These are phyloP conservation scores for Pao palembangensis DNA, from an alignment of 2,113 vertebrate species.

Conservation along the genomic window DNA sequence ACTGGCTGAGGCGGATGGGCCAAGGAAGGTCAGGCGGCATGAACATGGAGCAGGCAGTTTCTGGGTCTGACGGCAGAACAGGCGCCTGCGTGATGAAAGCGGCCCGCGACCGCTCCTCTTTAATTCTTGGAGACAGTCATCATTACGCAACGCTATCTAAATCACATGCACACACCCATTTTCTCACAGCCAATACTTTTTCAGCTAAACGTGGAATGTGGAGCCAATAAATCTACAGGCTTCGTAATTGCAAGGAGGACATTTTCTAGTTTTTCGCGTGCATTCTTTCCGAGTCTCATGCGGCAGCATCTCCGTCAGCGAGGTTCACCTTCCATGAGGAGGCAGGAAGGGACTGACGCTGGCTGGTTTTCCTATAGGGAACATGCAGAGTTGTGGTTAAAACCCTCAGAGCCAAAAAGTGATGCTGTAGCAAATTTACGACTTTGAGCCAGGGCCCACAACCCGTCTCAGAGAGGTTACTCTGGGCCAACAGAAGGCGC, in stretches of 20 bases:
- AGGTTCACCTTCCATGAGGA: slow-evolving; percentile 47
- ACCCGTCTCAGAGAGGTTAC: slow-evolving; percentile 28
- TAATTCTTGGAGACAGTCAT: slow-evolving; percentile 62
- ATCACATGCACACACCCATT: slow-evolving; percentile 45
- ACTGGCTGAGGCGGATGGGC: slow-evolving; percentile 4
- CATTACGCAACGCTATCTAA: slow-evolving; percentile 56
- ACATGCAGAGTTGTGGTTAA: slow-evolving; percentile 45
- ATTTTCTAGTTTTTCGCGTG: slow-evolving; percentile 28
- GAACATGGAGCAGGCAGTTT: slow-evolving; percentile 47
- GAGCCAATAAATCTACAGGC: slow-evolving; percentile 59
- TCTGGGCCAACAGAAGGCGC: slow-evolving; percentile 29
- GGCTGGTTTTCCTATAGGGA: slow-evolving; percentile 48
- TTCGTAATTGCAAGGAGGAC: slow-evolving; percentile 64
- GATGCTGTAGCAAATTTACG: slow-evolving; percentile 42
- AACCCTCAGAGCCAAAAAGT: slow-evolving; percentile 27
- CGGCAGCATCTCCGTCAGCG: slow-evolving; percentile 32
- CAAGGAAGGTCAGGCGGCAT: slow-evolving; percentile 54
- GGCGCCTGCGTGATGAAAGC: slow-evolving; percentile 76
- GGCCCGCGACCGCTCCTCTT: slow-evolving; percentile 52
- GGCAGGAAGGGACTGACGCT: slow-evolving; percentile 35
- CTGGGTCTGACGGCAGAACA: slow-evolving; percentile 40
- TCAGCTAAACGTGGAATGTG: slow-evolving; percentile 57
- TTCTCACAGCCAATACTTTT: slow-evolving; percentile 50
- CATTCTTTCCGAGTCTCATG: slow-evolving; percentile 64
- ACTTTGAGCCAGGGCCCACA: slow-evolving; percentile 23